Evolutionary conservation across 2,888 invertebrate species (phyloP), one percentile per base, ranked within the genome.

Genomic region (Caenorhabditis parvicauda): DNA sequence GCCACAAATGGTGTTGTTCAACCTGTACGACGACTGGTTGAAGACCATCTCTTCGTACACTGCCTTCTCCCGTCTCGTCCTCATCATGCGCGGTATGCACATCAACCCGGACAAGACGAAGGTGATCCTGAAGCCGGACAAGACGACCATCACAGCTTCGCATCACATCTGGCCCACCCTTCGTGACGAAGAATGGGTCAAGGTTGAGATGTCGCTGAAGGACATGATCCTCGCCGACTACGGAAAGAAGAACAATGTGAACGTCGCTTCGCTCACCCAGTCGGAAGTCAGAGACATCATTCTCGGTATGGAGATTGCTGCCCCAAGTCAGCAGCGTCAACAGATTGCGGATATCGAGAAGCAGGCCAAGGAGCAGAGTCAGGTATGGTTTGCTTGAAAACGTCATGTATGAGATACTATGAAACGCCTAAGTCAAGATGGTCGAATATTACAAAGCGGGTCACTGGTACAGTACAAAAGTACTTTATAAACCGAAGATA

Each of bases 281-380:
- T 96, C 95, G 0, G 98, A 98, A 86, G 71, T 98, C 82, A 89
- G 98, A 54, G 98, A 98, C 83, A 98, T 98, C 70, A 95, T 98
- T 78, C 87, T 98, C 61, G 96, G 96, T 78, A 98, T 98, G 98
- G 98, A 98, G 85, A 99, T 98, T 70, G 94, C 94, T 14, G 98
- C 98, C 1, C 98, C 98, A 0, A 96, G 95, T 0, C 95, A 95
- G 0, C 98, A 98, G 81, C 87, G 98, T 42, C 98, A 98, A 82
- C 98, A 98, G 84, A 99, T 98, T 76, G 98, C 98, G 2, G 98
- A 98, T 84, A 98, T 98, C 72, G 98, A 98, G 84, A 98, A 98
- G 82, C 98, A 98, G 85, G 96, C 96, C 44, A 96, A 98, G 82
- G 98, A 98, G 82, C 96, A 98, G 84, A 83, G 84, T 19, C 74